Percentiles rank a stretch among this genome's conserved stretches.
Conservation (phyloP, 2,888 invertebrate genomes). For the Ctenicera cuprea region DNA sequence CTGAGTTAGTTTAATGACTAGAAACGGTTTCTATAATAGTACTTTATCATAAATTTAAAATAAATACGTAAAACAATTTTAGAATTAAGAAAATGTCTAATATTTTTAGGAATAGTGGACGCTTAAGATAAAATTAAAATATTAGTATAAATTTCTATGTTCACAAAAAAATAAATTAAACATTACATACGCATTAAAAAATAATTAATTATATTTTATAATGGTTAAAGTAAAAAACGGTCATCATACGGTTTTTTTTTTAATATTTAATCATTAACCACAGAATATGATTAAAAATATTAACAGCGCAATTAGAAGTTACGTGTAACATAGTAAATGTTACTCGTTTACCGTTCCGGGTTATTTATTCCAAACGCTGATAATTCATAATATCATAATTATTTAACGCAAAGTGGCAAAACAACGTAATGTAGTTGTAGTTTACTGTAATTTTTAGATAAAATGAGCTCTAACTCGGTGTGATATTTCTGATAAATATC, state of each 20-base stretch:
- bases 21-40: too few species aligned
- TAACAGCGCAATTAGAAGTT: constrained; percentile 14
- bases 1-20: background rate
- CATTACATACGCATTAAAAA: too few species aligned
- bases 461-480: constrained; percentile 29
- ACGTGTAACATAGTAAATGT: constrained; percentile 1
- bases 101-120: too few species aligned
- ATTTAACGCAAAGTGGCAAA: constrained; percentile 45
- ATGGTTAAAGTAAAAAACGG: too few species aligned
- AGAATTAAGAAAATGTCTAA: background rate
- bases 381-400: constrained; percentile 44
- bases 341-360: background rate
- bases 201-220: too few species aligned
- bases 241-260: too few species aligned
- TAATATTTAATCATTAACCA: too few species aligned
- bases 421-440: constrained; percentile 28
- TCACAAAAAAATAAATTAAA: too few species aligned
- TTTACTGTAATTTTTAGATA: constrained; percentile 28
- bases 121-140: too few species aligned
- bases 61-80: background rate
- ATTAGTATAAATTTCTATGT: too few species aligned
- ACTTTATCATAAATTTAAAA: background rate
- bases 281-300: background rate
- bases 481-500: constrained; percentile 51
- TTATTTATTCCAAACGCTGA: background rate